Evolutionary conservation across 2,888 invertebrate genomes (phyloP).

Genomic region (Phragmatobia fuliginosa): DNA sequence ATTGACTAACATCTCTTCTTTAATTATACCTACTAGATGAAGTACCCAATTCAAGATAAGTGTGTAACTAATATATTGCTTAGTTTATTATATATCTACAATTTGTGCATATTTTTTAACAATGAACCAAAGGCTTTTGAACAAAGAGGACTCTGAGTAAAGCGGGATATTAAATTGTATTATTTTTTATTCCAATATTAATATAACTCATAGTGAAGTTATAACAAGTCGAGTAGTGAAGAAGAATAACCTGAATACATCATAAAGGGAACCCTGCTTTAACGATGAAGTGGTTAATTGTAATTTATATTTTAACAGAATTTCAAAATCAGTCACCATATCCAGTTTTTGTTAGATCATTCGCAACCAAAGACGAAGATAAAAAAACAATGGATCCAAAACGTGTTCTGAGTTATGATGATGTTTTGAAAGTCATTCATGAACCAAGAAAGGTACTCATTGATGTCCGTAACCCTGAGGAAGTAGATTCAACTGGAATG

Average conservation of each 20-base stretch:
- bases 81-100: not conserved
- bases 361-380: slow-evolving; percentile 33
- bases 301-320: slow-evolving; percentile 5
- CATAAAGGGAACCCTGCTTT: not conserved
- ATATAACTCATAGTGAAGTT: too few species aligned
- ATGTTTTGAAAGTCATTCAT: slow-evolving; percentile 73
- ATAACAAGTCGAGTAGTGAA: too few species aligned
- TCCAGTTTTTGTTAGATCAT: slow-evolving; percentile 28
- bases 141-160: not conserved
- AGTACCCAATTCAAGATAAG: too few species aligned
- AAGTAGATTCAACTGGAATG: slow-evolving; percentile 89
- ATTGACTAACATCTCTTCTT: not conserved
- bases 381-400: slow-evolving; percentile 66
- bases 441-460: slow-evolving; percentile 87
- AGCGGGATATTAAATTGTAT: not conserved
- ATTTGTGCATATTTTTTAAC: not conserved
- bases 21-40: not conserved
- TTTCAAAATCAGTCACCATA: not conserved
- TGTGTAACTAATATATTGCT: not conserved
- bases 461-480: slow-evolving; percentile 92
- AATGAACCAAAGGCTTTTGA: not conserved
- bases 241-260: not conserved
- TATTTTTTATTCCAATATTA: too few species aligned
- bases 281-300: not conserved
- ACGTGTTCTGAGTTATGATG: slow-evolving; percentile 75